Evolutionary conservation across 2,888 invertebrate species (phyloP).

Genomic region (Cerastis leucographa): DNA sequence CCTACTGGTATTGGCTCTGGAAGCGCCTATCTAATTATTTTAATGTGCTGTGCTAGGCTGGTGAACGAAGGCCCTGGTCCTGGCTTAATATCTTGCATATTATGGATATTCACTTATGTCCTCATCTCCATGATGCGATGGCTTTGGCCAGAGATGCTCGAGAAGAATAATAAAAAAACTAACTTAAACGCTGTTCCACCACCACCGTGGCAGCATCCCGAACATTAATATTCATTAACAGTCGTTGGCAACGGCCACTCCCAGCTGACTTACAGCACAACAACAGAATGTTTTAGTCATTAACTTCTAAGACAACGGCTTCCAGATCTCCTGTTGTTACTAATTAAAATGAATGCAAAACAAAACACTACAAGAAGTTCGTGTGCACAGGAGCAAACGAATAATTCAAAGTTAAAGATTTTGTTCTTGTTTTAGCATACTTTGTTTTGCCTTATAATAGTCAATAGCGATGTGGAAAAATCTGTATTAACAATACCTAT

Average conservation of each 20-base stretch:
- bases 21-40: neutral
- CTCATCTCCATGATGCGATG: neutral
- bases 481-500: neutral
- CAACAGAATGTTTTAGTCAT: slow-evolving; percentile 31
- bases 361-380: neutral
- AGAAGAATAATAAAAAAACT: neutral
- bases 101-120: neutral
- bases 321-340: slow-evolving; percentile 18
- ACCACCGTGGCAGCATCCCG: neutral
- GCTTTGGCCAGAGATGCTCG: neutral
- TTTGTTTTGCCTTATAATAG: neutral
- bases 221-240: slow-evolving; percentile 66
- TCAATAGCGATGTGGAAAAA: neutral
- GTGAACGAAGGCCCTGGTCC: no score
- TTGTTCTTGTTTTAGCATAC: neutral
- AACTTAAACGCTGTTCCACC: slow-evolving; percentile 13
- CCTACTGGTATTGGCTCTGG: no score
- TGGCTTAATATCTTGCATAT: neutral
- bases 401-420: no score
- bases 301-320: slow-evolving; percentile 29
- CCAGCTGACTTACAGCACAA: slow-evolving; percentile 42
- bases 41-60: neutral
- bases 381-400: neutral
- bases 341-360: slow-evolving; percentile 33
- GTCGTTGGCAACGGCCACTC: slow-evolving; percentile 43